These are phyloP conservation scores for Tychaedon coryphoeus DNA, from an alignment of 2,113 vertebrate species.

Conservation along the genomic window DNA sequence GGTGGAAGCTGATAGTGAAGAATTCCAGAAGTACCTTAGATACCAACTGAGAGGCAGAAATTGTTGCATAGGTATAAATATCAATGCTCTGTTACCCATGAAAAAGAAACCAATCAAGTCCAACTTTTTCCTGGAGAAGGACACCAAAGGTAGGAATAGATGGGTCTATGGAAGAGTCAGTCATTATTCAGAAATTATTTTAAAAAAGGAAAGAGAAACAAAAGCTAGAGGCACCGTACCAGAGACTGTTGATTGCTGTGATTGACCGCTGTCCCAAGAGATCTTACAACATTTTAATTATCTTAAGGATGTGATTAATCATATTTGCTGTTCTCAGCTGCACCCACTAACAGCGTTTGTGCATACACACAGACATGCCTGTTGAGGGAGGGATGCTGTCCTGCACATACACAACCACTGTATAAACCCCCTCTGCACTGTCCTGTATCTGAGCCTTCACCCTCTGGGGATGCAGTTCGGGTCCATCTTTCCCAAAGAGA, in stretches of 20 bases:
- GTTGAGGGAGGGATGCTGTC: neutral
- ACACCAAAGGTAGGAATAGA: neutral
- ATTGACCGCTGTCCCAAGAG: neutral
- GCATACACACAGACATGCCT: rapidly evolving
- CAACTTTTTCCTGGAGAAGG: neutral
- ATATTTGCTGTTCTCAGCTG: neutral
- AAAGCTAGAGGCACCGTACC: neutral
- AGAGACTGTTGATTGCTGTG: neutral
- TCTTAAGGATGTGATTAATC: neutral
- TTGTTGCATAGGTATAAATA: neutral
- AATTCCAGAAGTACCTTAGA: neutral
- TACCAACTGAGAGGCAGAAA: neutral
- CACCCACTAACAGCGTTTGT: neutral
- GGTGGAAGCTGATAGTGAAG: neutral
- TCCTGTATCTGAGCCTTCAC: neutral
- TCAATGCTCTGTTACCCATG: rapidly evolving
- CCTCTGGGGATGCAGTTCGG: neutral
- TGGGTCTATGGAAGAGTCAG: neutral
- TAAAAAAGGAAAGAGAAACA: neutral
- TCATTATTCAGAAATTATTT: neutral
- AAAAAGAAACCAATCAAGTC: neutral
- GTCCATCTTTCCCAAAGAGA: neutral
- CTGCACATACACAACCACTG: neutral
- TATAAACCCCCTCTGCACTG: neutral
- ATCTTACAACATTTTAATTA: neutral